Evolutionary conservation across 2,888 invertebrate genomes (phyloP), one percentile per base, ranked within the genome.

Genomic region (Blastobasis adustella): DNA sequence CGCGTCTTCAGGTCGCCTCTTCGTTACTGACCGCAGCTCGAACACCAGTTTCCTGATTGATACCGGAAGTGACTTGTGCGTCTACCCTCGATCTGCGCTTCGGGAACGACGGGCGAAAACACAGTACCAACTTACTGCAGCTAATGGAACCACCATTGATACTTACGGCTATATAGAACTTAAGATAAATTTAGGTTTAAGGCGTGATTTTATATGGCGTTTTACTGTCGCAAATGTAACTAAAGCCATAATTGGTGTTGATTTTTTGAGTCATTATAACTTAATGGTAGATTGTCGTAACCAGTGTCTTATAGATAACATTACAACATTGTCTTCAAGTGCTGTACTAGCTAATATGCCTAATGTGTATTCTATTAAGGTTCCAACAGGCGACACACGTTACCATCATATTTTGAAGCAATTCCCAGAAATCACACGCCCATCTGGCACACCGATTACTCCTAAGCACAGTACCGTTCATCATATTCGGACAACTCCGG

Each of bases 221-320:
- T 76, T 74, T 53, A 54, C 67, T 0, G 57, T 75, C 75, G n/a
- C n/a, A n/a, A n/a, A n/a, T n/a, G n/a, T n/a, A n/a, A n/a, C n/a
- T n/a, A n/a, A n/a, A n/a, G n/a, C n/a, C 0, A 73, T 76, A 7
- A 71, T 74, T 23, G 69, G 71, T 4, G 68, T 62, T 1, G 71
- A 73, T 57, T 71, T 77, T 50, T 52, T 75, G 9, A 46, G 45
- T 0, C 59, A 65, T 49, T 73, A 59, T 48, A 60, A 62, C n/a
- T 54, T 77, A 0, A 53, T 74, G 1, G 67, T 71, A 2, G 71
- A 74, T 49, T 38, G 63, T 1, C 49, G 55, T 4, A 60, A 67
- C 9, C 47, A 55, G 5, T 54, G 60, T 0, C 42, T 76, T 0
- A 43, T 67, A 0, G 61, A 62, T 37, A 49, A 39, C 10, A 47